phyloP scores from a whole-genome alignment of 1,140 invertebrate species.

The Aleiodes sp. region DNA sequence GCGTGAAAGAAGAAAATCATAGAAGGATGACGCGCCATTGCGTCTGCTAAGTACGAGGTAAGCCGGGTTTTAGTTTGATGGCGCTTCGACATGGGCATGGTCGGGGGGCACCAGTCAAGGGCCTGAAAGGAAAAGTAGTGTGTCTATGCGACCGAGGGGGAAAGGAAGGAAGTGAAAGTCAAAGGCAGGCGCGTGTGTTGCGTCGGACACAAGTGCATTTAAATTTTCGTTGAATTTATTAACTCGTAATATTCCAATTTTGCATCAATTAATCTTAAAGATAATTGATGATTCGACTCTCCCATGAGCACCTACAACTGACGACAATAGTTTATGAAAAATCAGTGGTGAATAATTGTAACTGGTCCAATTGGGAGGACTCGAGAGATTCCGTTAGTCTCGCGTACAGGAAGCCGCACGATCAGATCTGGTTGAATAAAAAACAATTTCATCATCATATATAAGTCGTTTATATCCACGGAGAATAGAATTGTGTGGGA shows the following conservation, averaged over 20 bases:
- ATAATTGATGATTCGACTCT: too few relatives aligned
- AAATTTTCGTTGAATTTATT: slow-evolving; percentile 47
- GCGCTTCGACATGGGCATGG: slow-evolving; percentile 48
- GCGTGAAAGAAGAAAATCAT: neutral
- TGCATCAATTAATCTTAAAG: too few relatives aligned
- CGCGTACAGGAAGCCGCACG: too few relatives aligned
- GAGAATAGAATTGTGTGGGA: neutral
- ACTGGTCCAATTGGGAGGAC: too few relatives aligned
- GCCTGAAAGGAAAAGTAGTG: slow-evolving; percentile 67
- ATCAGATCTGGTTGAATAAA: too few relatives aligned
- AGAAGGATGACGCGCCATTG: slow-evolving; percentile 2
- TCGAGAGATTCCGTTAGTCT: too few relatives aligned
- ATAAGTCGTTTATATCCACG: neutral
- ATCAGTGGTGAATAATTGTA: too few relatives aligned
- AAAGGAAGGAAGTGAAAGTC: slow-evolving; percentile 66
- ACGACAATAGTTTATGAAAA: too few relatives aligned
- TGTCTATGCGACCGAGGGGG: slow-evolving; percentile 56
- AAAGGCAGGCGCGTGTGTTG: slow-evolving; percentile 51
- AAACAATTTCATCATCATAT: neutral
- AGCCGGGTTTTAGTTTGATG: slow-evolving; percentile 28
- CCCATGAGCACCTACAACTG: too few relatives aligned
- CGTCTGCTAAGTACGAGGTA: slow-evolving; percentile 9
- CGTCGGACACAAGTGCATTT: slow-evolving; percentile 48
- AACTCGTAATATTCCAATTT: too few relatives aligned
- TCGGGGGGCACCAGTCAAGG: slow-evolving; percentile 54